A percentile compares a stretch with the other conserved stretches of the same genome.
These are phyloP conservation scores for Coregonus suidteri DNA, from an alignment of 2,797 vertebrate genomes.

Conservation along the genomic window DNA sequence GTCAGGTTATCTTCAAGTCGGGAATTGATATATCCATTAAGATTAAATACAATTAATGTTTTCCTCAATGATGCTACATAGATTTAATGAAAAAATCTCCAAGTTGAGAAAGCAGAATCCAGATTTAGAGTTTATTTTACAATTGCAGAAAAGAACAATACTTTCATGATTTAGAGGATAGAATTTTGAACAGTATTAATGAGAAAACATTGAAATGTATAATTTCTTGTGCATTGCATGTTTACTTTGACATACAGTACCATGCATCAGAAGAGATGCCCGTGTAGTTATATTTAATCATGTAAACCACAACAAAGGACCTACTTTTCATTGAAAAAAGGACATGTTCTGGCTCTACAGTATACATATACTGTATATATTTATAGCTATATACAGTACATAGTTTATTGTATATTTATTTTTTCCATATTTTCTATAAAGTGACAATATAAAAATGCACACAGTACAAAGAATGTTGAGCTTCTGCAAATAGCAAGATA, in stretches of 20 bases:
- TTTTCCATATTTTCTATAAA: conserved; percentile 87
- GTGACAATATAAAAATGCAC: conserved; percentile 99
- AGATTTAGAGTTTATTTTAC: conserved; percentile 92
- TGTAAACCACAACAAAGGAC: conserved; percentile 94
- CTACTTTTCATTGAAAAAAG: conserved; percentile 87
- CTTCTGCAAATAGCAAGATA: conserved; percentile 93
- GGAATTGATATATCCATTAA: too few species aligned
- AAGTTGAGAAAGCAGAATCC: conserved; percentile 6
- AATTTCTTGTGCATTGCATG: conserved; percentile 87
- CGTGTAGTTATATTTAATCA: conserved; percentile 86
- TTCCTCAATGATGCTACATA: neutral
- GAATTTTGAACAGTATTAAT: conserved; percentile 86
- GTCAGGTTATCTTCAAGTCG: too few species aligned
- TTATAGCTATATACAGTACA: conserved; percentile 66
- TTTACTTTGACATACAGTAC: conserved; percentile 85
- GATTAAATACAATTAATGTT: neutral
- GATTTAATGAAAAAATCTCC: neutral
- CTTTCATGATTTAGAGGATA: conserved; percentile 85
- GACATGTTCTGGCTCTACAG: conserved; percentile 87
- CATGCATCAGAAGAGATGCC: conserved; percentile 89
- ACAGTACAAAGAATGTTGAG: conserved; percentile 98
- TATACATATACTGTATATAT: conserved; percentile 89
- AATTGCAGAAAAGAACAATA: conserved; percentile 91
- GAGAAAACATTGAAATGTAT: conserved; percentile 94
- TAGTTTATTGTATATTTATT: conserved; percentile 43